Conservation (phyloP, 2,888 invertebrate species). For the Celastrina argiolus region DNA sequence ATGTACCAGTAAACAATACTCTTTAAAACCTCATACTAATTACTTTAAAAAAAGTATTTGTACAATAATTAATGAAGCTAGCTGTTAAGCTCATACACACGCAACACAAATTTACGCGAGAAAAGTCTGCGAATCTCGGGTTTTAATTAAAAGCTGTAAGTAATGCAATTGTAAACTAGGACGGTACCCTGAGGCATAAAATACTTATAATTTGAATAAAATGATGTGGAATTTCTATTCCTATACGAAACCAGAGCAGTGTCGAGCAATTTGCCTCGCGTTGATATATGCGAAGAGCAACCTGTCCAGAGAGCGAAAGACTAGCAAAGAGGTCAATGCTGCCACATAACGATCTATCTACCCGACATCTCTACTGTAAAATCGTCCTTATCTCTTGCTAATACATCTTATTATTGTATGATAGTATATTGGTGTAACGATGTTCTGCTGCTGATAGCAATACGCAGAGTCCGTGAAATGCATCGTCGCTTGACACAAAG, state of each 20-base stretch:
- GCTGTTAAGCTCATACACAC: not conserved
- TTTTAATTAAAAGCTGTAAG: slow-evolving; percentile 1
- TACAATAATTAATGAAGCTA: not conserved
- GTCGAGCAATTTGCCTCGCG: slow-evolving; percentile 13
- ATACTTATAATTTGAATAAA: slow-evolving; percentile 19
- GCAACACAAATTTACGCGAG: not conserved
- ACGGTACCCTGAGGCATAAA: slow-evolving; percentile 10
- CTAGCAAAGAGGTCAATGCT: slow-evolving; percentile 1
- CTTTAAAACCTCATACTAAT: not conserved
- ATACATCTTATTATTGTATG: not conserved
- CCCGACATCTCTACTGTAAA: not conserved
- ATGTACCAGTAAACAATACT: not conserved
- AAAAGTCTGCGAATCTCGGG: slow-evolving; percentile 16
- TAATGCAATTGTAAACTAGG: slow-evolving; percentile 5
- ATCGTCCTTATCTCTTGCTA: not conserved
- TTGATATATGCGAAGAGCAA: slow-evolving; percentile 18
- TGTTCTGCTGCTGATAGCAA: not conserved
- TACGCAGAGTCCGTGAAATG: slow-evolving; percentile 31
- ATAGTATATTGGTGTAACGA: not conserved
- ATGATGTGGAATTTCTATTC: slow-evolving; percentile 1
- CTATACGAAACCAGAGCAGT: slow-evolving; percentile 17
- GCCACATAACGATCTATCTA: not conserved
- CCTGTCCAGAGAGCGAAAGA: slow-evolving; percentile 19
- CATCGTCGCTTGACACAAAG: slow-evolving; percentile 29
- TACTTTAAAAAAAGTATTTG: not conserved